Base-by-base conservation (phyloP, 2,888 invertebrate genomes). In the Heliconius ethilla region DNA sequence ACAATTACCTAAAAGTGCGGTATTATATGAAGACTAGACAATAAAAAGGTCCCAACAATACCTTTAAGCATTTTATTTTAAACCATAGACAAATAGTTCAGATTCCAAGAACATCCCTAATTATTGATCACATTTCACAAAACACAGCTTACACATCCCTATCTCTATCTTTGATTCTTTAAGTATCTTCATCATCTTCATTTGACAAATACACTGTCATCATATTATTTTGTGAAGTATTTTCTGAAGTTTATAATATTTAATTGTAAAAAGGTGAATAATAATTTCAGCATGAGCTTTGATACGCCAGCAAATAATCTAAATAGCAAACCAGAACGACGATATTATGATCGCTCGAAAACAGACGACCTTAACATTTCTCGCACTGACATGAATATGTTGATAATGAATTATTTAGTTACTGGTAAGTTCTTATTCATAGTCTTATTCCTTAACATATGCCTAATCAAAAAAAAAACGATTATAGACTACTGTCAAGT, bases 351-450 rank as follows among this genome's bases (percentile, higher is more conserved):
- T 84, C 95, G 97, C 84, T 96, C 95, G 81, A 95, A 96, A 87
- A 91, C 97, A 22, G 97, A 97, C 87, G 95, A 96, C 82, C 95
- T 96, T 83, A 97, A 98, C 85, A 96, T 98, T 84, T 98, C 98
- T 77, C 95, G 98, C 84, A 96, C 97, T 66, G 98, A 98, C 86
- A 99, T 99, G 98, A 99, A 99, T 92, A 97, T 98, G 91, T 95
- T 99, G 82, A 98, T 99, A 83, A 99, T 99, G 99, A 99, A 99
- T 94, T 99, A 99, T 92, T 95, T 99, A 86, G 98, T 99, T 67
- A 99, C 98, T 94, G 99, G 98, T 98, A 92, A 90, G 76, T 73
- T 27, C 18, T 55, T 72, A 55, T 72, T n/a, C 51, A 37, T 40
- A n/a, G 40, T n/a, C 5, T n/a, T n/a, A n/a, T 67, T 67, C 5